phyloP scores from a whole-genome alignment of 2,113 vertebrate genomes.

The Geococcyx californianus region DNA sequence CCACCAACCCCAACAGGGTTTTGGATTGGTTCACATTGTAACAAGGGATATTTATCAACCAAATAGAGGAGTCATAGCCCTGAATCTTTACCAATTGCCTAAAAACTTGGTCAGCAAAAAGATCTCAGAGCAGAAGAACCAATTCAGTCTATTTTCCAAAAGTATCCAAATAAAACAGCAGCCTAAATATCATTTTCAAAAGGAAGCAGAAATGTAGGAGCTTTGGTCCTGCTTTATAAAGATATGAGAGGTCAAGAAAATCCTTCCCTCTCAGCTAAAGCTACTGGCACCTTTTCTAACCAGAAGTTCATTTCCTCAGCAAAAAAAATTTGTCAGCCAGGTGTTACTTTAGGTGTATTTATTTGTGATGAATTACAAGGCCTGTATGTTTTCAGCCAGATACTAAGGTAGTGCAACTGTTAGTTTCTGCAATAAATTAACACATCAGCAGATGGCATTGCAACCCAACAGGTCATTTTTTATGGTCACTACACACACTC shows the following conservation, averaged over 20 bases:
- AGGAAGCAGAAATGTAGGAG: neutral
- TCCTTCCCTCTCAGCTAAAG: neutral
- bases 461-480: neutral
- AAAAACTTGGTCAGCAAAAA: neutral
- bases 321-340: neutral
- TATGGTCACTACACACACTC: accelerated
- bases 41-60: neutral
- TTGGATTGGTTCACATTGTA: accelerated
- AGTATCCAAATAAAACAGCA: neutral
- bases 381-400: too few relatives aligned
- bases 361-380: neutral
- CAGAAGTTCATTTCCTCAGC: neutral
- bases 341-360: neutral
- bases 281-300: neutral
- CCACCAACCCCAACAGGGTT: neutral
- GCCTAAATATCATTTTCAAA: neutral
- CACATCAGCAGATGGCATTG: slow-evolving; percentile 63
- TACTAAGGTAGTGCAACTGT: neutral
- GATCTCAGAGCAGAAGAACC: neutral
- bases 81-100: neutral
- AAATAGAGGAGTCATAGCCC: neutral
- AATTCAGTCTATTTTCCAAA: neutral
- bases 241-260: neutral
- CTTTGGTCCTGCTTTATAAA: neutral
- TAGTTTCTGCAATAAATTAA: neutral